A percentile compares a stretch with the other conserved stretches of the same genome.
Evolutionary conservation across 2,113 vertebrate genomes (phyloP).

Genomic region (human (Homo sapiens)): GRCh38 chr4:87179001-87179500

Average conservation of each 20-base stretch:
- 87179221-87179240: neutral
- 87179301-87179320: neutral
- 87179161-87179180: neutral
- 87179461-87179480: neutral
- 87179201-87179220: neutral
- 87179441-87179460: neutral
- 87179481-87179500: neutral
- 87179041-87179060: neutral
- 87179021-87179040: neutral
- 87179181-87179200: neutral
- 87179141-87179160: neutral
- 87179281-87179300: neutral
- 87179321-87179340: neutral
- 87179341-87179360: neutral
- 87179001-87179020: neutral
- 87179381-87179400: neutral
- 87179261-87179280: neutral
- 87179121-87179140: neutral
- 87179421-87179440: neutral
- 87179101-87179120: neutral
- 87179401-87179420: neutral
- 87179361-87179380: neutral
- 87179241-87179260: neutral
- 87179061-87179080: neutral
- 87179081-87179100: neutral